Conservation (phyloP, 2,888 invertebrate genomes). For the Pyrrhosoma nymphula region DNA sequence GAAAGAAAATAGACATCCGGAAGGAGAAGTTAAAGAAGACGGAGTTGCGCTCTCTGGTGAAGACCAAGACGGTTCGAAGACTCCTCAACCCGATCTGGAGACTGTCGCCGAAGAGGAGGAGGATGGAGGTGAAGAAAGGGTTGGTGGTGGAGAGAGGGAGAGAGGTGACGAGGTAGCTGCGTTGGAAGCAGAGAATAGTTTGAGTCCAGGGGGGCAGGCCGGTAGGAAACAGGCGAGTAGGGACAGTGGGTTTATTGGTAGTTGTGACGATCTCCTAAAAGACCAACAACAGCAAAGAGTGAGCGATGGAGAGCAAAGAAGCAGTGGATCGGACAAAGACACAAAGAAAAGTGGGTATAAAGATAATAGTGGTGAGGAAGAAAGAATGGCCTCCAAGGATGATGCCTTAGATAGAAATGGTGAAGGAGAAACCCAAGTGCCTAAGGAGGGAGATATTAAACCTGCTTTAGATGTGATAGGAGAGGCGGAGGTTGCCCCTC, state of each 20-base stretch:
- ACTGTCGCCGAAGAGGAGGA: slow-evolving; percentile 80
- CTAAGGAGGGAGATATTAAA: slow-evolving; percentile 39
- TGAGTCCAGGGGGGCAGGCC: slow-evolving; percentile 72
- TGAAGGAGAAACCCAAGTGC: slow-evolving; percentile 55
- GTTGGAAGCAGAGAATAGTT: slow-evolving; percentile 77
- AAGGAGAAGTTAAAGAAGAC: neutral
- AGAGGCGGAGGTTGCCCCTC: slow-evolving; percentile 45
- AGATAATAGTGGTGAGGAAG: neutral
- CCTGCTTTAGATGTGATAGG: slow-evolving; percentile 52
- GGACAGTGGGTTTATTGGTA: slow-evolving; percentile 93
- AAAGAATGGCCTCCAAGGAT: neutral
- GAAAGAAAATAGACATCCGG: slow-evolving; percentile 24
- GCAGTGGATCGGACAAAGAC: slow-evolving; percentile 56
- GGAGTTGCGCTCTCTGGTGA: slow-evolving; percentile 75
- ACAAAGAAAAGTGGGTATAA: neutral
- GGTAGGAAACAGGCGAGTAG: slow-evolving; percentile 89
- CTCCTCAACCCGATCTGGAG: slow-evolving; percentile 84
- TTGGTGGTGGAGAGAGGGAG: neutral
- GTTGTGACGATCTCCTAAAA: slow-evolving; percentile 90
- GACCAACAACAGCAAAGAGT: slow-evolving; percentile 58
- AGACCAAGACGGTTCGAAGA: slow-evolving; percentile 84
- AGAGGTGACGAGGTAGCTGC: slow-evolving; percentile 77
- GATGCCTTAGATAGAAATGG: slow-evolving; percentile 33
- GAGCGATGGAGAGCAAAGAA: slow-evolving; percentile 58
- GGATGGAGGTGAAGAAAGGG: neutral